Percentiles rank a stretch among this genome's conserved stretches.
These are phyloP conservation scores for Eutolmus rufibarbis DNA, from an alignment of 2,888 invertebrate species.

Conservation along the genomic window DNA sequence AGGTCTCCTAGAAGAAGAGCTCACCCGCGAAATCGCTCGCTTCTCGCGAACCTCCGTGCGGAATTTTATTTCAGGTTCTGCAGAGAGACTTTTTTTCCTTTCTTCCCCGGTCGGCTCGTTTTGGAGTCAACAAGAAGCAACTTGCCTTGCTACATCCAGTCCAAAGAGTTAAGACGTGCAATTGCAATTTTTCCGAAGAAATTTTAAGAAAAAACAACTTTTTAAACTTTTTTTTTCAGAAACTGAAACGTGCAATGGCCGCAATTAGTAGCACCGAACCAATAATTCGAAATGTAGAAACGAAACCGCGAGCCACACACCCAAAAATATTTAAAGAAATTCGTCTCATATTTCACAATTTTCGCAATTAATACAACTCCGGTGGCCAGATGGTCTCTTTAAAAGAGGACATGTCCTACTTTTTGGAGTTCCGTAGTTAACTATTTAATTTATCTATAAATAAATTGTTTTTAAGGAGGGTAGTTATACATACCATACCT, in stretches of 20 bases:
- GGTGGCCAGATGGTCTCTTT: no score
- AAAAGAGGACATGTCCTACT: no score
- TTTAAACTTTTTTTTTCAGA: neutral
- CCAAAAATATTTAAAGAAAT: neutral
- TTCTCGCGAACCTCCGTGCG: neutral
- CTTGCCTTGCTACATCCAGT: neutral
- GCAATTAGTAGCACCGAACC: neutral
- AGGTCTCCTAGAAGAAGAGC: constrained; percentile 2
- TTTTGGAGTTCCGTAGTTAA: no score
- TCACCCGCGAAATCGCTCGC: neutral
- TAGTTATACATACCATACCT: no score
- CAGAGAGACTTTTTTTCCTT: neutral
- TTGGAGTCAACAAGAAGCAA: neutral
- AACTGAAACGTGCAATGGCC: neutral
- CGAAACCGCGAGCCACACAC: neutral
- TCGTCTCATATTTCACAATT: neutral
- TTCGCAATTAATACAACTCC: neutral
- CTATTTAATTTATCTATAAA: no score
- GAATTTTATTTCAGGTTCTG: neutral
- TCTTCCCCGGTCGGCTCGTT: neutral
- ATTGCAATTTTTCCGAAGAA: neutral
- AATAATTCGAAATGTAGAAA: neutral
- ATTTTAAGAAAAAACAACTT: neutral
- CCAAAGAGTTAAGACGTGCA: neutral
- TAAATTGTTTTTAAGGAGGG: no score